Conservation (phyloP, 2,797 vertebrate species). For the Benthosema pterotum region DNA sequence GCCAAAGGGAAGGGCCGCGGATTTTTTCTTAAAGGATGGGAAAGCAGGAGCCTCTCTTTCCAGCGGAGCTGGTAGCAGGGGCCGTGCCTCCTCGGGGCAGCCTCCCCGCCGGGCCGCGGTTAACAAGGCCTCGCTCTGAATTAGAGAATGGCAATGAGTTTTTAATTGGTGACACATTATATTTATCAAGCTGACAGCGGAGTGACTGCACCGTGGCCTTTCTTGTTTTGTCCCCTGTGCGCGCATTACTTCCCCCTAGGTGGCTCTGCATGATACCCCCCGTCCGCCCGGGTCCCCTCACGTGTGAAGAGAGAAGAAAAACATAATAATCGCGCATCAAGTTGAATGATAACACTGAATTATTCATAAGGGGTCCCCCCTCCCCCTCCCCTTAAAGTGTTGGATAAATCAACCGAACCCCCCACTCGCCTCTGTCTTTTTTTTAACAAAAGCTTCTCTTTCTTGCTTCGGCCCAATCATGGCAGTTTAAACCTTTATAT, state of each 20-base stretch:
- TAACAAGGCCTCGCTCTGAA: conserved; percentile 90
- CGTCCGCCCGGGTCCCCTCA: conserved; percentile 81
- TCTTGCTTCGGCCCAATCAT: conserved; percentile 74
- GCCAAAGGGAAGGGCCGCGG: conserved; percentile 84
- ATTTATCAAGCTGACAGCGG: conserved; percentile 94
- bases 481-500: conserved; percentile 77
- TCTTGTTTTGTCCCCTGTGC: conserved; percentile 89
- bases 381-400: conserved; percentile 82
- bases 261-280: conserved; percentile 79
- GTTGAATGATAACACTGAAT: conserved; percentile 94
- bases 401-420: conserved; percentile 81
- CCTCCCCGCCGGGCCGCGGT: conserved; percentile 87
- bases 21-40: conserved; percentile 87
- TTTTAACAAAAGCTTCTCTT: conserved; percentile 82
- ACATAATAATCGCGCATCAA: conserved; percentile 83
- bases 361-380: conserved; percentile 94
- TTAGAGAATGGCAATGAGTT: conserved; percentile 91
- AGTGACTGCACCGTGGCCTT: conserved; percentile 81
- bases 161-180: conserved; percentile 98
- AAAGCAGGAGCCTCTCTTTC: conserved; percentile 83
- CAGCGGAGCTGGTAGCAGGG: conserved; percentile 83
- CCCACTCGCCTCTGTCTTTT: conserved; percentile 1
- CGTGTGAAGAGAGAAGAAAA: conserved; percentile 81
- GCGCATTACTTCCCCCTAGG: conserved; percentile 84
- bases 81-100: conserved; percentile 72